Evolutionary conservation across 2,888 invertebrate species (phyloP).

Genomic region (Drosophila emarginata): DNA sequence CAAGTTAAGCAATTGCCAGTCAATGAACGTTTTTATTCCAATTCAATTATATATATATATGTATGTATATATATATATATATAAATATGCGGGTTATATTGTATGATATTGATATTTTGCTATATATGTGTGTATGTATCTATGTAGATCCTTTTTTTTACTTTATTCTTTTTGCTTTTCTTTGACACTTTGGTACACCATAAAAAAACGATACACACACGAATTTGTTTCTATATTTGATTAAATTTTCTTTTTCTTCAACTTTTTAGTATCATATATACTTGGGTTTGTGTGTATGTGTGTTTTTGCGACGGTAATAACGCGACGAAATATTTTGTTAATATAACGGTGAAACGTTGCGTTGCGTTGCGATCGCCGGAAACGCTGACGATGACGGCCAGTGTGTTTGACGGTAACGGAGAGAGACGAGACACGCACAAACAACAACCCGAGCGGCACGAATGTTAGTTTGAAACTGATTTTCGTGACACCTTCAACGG

Average conservation of each 20-base stretch:
- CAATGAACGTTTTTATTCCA: constrained; percentile 18
- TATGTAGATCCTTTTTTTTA: constrained; percentile 28
- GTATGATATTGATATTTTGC: constrained; percentile 17
- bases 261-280: neutral
- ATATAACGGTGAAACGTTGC: constrained; percentile 45
- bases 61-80: neutral
- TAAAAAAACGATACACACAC: constrained; percentile 41
- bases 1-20: constrained; percentile 33
- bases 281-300: constrained; percentile 9
- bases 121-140: constrained; percentile 12
- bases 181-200: constrained; percentile 40
- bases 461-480: constrained; percentile 82
- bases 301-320: constrained; percentile 52
- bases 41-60: constrained; percentile 23
- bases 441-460: constrained; percentile 80
- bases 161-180: constrained; percentile 9
- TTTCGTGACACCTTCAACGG: constrained; percentile 75
- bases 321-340: constrained; percentile 55
- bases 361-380: constrained; percentile 6
- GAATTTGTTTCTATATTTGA: constrained; percentile 3
- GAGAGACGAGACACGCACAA: constrained; percentile 67
- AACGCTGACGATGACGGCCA: too few relatives aligned
- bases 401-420: constrained; percentile 10
- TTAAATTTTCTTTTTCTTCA: neutral
- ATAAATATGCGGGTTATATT: constrained; percentile 22